Percentiles rank a stretch among this genome's conserved stretches.
Conservation (phyloP, 2,113 vertebrate genomes). For the Grallaria varia region DNA sequence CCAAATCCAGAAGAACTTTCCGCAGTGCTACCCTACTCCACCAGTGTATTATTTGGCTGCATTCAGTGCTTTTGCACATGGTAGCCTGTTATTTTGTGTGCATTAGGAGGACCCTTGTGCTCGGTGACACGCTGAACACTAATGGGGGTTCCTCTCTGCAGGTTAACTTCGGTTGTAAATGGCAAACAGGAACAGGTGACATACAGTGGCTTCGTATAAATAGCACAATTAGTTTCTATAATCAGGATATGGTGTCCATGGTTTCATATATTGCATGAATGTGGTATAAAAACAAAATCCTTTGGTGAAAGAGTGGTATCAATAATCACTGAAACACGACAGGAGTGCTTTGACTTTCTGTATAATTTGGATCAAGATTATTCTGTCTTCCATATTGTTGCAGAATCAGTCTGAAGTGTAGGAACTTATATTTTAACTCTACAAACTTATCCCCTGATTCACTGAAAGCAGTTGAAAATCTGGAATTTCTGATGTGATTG, state of each 20-base stretch:
- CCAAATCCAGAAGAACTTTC: background rate
- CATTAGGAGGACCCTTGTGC: background rate
- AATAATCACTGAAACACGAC: background rate
- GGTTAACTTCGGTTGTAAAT: background rate
- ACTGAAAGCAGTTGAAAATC: background rate
- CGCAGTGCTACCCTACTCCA: background rate
- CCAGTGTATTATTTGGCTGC: background rate
- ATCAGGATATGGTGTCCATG: background rate
- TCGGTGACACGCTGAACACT: background rate
- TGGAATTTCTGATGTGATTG: background rate
- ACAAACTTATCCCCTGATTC: background rate
- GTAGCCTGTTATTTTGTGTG: background rate
- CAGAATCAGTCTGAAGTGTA: background rate
- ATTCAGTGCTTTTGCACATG: background rate
- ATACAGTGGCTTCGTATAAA: background rate
- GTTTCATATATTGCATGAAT: background rate
- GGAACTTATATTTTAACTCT: background rate
- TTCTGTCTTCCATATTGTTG: background rate
- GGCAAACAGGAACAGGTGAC: background rate
- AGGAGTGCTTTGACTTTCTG: background rate
- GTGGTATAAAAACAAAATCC: background rate
- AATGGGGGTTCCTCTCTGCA: fast-evolving
- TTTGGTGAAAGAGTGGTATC: background rate
- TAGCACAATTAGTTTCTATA: background rate
- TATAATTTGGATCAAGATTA: background rate